Conservation (phyloP, 2,888 invertebrate genomes). For the Prenolepis imparis region DNA sequence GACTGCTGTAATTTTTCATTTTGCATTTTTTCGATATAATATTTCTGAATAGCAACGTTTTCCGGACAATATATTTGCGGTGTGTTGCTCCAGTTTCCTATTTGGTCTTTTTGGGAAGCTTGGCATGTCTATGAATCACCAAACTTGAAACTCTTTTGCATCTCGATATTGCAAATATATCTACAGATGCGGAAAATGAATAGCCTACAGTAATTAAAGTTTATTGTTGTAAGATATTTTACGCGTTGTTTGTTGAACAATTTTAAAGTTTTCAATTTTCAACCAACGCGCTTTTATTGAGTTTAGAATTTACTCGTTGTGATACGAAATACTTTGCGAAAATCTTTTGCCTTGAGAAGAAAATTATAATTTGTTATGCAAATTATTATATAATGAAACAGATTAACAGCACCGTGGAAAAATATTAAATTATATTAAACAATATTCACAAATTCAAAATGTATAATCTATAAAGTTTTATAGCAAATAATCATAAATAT, state of each 20-base stretch:
- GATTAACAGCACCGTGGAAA: background rate
- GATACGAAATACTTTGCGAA: constrained; percentile 1
- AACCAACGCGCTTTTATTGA: constrained; percentile 21
- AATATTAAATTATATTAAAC: constrained; percentile 3
- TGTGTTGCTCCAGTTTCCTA: constrained; percentile 11
- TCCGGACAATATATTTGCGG: constrained; percentile 19
- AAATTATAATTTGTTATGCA: constrained; percentile 33
- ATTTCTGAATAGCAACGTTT: constrained; percentile 15
- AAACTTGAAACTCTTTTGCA: constrained; percentile 7
- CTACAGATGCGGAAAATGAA: constrained; percentile 43
- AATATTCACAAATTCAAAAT: background rate
- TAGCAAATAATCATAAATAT: background rate
- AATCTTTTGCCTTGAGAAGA: background rate
- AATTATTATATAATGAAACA: constrained; percentile 20
- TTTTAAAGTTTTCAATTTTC: constrained; percentile 14
- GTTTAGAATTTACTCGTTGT: constrained; percentile 24
- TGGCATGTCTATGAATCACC: constrained; percentile 20
- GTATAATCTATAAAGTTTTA: background rate
- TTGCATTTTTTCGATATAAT: background rate
- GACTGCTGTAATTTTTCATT: background rate
- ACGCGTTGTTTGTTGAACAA: background rate
- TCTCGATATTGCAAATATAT: constrained; percentile 23
- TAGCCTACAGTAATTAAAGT: constrained; percentile 71
- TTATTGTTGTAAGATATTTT: constrained; percentile 18
- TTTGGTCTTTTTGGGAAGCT: constrained; percentile 29